phyloP scores from a whole-genome alignment of 2,888 invertebrate genomes.

The Conus canariensis region DNA sequence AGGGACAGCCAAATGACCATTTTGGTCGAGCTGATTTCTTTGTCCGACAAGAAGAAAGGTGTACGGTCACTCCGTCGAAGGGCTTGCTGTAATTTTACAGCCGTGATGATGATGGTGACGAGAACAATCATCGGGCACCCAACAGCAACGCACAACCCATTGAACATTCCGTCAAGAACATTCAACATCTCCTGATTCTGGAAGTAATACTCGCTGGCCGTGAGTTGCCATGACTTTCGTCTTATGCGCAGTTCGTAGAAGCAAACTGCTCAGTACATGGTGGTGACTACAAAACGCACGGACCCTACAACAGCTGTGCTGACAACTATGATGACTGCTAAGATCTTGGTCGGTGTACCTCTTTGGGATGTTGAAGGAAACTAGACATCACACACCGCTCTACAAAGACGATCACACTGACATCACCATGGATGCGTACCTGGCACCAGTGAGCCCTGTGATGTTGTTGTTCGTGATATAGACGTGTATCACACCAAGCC shows the following conservation, averaged over 20 bases:
- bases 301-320: background rate
- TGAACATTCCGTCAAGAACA: conserved; percentile 5
- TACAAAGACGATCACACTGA: conserved; percentile 8
- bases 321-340: background rate
- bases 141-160: background rate
- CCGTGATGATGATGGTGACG: conserved; percentile 25
- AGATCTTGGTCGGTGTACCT: background rate
- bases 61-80: background rate
- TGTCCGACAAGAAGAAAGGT: background rate
- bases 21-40: conserved; percentile 15
- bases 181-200: background rate
- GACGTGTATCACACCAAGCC: background rate
- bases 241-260: background rate
- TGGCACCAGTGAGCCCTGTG: conserved; percentile 12
- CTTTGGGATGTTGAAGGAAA: background rate
- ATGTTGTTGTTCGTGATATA: background rate
- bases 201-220: conserved; percentile 28
- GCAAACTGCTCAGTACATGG: background rate
- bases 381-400: conserved; percentile 33
- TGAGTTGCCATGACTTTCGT: background rate
- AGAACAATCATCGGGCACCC: conserved; percentile 16
- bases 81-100: background rate
- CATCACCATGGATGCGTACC: conserved; percentile 5
- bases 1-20: conserved; percentile 18
- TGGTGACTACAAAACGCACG: background rate